Evolutionary conservation across 1,140 invertebrate genomes (phyloP).

Genomic region (Drosophila nigrodunni): DNA sequence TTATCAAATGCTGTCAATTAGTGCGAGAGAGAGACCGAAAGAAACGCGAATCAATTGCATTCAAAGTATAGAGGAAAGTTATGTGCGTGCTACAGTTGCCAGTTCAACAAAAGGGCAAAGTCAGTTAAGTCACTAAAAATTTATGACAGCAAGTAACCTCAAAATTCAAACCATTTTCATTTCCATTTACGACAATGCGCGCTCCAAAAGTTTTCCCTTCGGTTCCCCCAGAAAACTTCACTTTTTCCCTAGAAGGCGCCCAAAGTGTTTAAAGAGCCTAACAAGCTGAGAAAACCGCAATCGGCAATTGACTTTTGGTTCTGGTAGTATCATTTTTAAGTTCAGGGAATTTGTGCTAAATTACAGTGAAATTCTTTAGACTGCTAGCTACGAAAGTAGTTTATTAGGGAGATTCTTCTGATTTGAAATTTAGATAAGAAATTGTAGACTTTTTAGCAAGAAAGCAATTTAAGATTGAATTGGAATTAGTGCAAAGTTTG

Average conservation of each 20-base stretch:
- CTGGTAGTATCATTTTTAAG: too few relatives aligned
- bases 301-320: constrained; percentile 14
- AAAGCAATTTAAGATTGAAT: too few relatives aligned
- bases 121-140: constrained; percentile 68
- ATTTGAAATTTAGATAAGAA: too few relatives aligned
- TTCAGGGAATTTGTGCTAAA: too few relatives aligned
- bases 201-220: constrained; percentile 52
- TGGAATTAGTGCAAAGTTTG: too few relatives aligned
- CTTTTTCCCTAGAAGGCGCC: background rate
- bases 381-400: too few relatives aligned
- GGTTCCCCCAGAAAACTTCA: constrained; percentile 1
- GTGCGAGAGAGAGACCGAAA: constrained; percentile 13
- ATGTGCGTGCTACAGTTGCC: constrained; percentile 18
- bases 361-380: too few relatives aligned
- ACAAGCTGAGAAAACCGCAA: constrained; percentile 16
- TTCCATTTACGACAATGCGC: constrained; percentile 62
- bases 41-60: constrained; percentile 59
- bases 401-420: too few relatives aligned
- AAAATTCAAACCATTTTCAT: constrained; percentile 57
- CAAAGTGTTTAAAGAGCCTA: constrained; percentile 3
- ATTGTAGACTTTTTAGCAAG: too few relatives aligned
- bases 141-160: constrained; percentile 82
- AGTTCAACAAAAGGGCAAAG: constrained; percentile 53
- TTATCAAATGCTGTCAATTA: constrained; percentile 81
- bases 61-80: background rate